Percentiles rank a stretch among this genome's conserved stretches.
These are phyloP conservation scores for Solenopsis invicta DNA, from an alignment of 1,140 invertebrate species.

Conservation along the genomic window DNA sequence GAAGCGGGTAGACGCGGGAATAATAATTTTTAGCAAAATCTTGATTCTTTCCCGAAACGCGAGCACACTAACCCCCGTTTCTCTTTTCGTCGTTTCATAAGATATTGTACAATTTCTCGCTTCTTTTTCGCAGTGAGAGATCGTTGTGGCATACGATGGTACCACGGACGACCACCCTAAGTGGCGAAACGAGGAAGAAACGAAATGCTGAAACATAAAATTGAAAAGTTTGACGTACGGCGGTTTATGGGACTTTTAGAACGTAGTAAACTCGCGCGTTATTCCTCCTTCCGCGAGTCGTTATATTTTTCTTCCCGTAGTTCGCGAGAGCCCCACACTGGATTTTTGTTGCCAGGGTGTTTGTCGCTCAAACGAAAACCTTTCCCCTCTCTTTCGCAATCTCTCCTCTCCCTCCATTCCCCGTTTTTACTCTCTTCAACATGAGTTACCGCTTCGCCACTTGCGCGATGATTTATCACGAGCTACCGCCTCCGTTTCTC, in stretches of 20 bases:
- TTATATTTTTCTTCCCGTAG: conserved; percentile 83
- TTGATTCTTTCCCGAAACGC: not conserved
- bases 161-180: conserved; percentile 67
- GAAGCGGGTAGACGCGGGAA: not conserved
- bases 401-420: not conserved
- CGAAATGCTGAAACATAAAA: conserved; percentile 83
- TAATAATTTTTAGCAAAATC: not conserved
- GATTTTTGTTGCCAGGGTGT: conserved; percentile 79
- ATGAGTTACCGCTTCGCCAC: conserved; percentile 51
- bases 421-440: conserved; percentile 54
- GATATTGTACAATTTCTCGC: not conserved
- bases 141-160: conserved; percentile 3
- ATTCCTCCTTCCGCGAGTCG: conserved; percentile 82
- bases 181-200: conserved; percentile 73
- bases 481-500: not conserved
- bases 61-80: not conserved
- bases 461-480: conserved; percentile 44
- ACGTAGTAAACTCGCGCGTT: conserved; percentile 84
- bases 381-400: not conserved
- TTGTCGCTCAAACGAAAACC: conserved; percentile 77
- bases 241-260: conserved; percentile 85
- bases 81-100: not conserved
- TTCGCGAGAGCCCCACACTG: conserved; percentile 63
- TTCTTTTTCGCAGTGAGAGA: not conserved
- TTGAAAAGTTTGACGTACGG: conserved; percentile 85